phyloP scores from a whole-genome alignment of 2,797 vertebrate genomes.

The Rachycentron canadum region DNA sequence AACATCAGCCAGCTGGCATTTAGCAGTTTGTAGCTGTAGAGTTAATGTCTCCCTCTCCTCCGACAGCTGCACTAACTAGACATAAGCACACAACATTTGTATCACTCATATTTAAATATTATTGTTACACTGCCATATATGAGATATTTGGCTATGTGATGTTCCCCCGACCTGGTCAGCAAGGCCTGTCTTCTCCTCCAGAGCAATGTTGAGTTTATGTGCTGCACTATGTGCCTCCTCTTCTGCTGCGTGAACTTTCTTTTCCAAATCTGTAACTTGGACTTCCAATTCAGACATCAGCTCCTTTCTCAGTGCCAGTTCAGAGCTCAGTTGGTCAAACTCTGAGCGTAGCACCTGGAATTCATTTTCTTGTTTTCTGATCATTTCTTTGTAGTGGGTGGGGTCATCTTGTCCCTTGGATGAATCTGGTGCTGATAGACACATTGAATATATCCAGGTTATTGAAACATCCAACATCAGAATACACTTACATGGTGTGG shows the following conservation, averaged over 20 bases:
- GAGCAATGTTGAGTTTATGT: constrained; percentile 66
- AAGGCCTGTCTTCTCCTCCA: constrained; percentile 75
- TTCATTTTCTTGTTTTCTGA: constrained; percentile 71
- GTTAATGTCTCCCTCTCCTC: constrained; percentile 77
- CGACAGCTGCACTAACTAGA: constrained; percentile 67
- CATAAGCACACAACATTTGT: constrained; percentile 21
- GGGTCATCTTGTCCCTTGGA: constrained; percentile 47
- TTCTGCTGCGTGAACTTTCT: constrained; percentile 71
- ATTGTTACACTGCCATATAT: background rate
- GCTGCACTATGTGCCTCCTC: constrained; percentile 72
- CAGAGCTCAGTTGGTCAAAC: constrained; percentile 77
- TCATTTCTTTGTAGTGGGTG: constrained; percentile 59
- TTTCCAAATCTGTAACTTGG: constrained; percentile 74
- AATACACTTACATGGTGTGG: background rate
- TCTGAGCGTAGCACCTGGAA: constrained; percentile 75
- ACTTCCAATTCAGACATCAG: constrained; percentile 79
- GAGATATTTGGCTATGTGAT: background rate
- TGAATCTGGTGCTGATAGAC: constrained; percentile 50
- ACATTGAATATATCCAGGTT: constrained; percentile 10
- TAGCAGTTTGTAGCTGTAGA: constrained; percentile 79
- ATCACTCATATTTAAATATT: background rate
- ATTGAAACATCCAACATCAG: background rate
- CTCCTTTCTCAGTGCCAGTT: constrained; percentile 80
- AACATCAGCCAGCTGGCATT: constrained; percentile 74
- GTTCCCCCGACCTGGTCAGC: constrained; percentile 51